Evolutionary conservation across 2,797 vertebrate genomes (phyloP).

Genomic region (Trachurus trachurus): DNA sequence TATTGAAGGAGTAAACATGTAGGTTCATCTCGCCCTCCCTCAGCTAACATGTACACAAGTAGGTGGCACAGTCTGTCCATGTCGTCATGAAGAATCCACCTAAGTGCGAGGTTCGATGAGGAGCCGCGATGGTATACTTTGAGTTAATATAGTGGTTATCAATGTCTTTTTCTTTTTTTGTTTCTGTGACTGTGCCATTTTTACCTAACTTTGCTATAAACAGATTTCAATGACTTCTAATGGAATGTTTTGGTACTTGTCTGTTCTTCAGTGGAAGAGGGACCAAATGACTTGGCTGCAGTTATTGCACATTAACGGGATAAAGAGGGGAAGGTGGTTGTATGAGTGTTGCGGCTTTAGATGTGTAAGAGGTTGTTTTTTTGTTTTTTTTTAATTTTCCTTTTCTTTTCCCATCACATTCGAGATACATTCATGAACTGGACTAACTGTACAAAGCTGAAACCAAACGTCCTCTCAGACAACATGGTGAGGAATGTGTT

Average conservation of each 20-base stretch:
- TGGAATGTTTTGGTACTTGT: conserved; percentile 76
- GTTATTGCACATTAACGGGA: conserved; percentile 71
- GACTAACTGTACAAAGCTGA: conserved; percentile 70
- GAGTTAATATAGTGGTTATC: conserved; percentile 62
- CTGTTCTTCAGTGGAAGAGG: conserved; percentile 77
- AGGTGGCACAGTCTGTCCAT: conserved; percentile 51
- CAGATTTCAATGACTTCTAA: conserved; percentile 71
- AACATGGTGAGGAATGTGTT: conserved; percentile 48
- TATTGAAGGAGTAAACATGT: conserved; percentile 45
- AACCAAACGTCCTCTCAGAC: conserved; percentile 54
- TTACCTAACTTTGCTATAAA: conserved; percentile 79
- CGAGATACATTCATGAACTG: conserved; percentile 62
- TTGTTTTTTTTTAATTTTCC: conserved; percentile 13
- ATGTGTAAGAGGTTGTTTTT: conserved; percentile 56
- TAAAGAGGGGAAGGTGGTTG: conserved; percentile 55
- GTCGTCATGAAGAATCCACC: conserved; percentile 47
- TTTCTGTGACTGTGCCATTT: conserved; percentile 84
- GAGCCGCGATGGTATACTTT: conserved; percentile 44
- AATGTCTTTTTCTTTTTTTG: conserved; percentile 57
- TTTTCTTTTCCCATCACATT: conserved; percentile 32
- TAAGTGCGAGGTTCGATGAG: conserved; percentile 34
- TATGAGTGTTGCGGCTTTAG: conserved; percentile 60
- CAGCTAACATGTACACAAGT: conserved; percentile 58
- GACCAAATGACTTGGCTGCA: conserved; percentile 80
- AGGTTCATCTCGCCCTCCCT: conserved; percentile 51